Percentiles rank a stretch among this genome's conserved stretches.
Conservation (phyloP, 1,140 invertebrate species). For the Ooceraea biroi region DNA sequence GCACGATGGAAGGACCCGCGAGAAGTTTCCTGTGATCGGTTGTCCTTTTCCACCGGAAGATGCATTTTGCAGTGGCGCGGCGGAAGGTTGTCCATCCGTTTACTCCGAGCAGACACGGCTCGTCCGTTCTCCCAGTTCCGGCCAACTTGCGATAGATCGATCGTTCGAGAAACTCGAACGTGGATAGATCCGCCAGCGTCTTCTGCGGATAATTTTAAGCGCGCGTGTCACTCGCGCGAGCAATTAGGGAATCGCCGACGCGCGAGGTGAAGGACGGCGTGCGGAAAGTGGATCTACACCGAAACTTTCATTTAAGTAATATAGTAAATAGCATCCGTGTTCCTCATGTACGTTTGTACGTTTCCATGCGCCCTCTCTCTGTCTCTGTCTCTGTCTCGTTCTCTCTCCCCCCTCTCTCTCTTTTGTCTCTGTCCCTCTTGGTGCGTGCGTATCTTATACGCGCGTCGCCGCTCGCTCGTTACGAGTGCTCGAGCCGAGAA, state of each 20-base stretch:
- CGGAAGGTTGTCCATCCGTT: too few relatives aligned
- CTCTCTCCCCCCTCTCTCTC: conserved; percentile 8
- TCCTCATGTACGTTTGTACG: background rate
- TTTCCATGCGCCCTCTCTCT: conserved; percentile 1
- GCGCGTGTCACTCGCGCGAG: background rate
- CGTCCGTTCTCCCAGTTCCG: background rate
- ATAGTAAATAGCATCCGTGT: background rate
- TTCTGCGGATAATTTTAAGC: conserved; percentile 37
- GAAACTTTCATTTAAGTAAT: conserved; percentile 42
- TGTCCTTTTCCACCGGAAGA: background rate
- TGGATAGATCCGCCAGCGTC: conserved; percentile 21
- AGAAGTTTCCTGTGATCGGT: background rate
- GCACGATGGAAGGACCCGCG: background rate
- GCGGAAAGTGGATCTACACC: background rate
- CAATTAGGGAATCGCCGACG: background rate
- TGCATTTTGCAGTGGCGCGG: background rate
- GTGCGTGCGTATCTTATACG: background rate
- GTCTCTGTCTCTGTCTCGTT: background rate
- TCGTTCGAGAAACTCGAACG: conserved; percentile 47
- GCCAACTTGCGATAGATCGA: conserved; percentile 42
- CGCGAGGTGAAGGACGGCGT: conserved; percentile 5
- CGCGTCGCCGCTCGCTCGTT: conserved; percentile 5
- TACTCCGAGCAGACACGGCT: too few relatives aligned
- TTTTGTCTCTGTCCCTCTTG: conserved; percentile 31
- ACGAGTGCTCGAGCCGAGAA: background rate